Conservation (phyloP, 2,888 invertebrate genomes). For the Lottia scabra region DNA sequence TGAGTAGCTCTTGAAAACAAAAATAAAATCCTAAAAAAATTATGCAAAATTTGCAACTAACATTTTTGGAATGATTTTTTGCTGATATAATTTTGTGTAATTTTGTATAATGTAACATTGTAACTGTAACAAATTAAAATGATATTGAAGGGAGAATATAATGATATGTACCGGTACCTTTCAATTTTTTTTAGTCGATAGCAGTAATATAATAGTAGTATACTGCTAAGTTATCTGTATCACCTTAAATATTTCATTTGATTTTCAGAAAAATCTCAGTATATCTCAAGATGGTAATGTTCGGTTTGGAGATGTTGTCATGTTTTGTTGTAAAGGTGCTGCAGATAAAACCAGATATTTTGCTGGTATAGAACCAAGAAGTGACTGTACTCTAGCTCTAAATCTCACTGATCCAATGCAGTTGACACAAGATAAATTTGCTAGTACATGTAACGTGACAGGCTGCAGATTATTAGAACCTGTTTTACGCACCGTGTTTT, state of each 20-base stretch:
- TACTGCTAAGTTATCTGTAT: too few relatives aligned
- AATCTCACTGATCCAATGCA: conserved; percentile 41
- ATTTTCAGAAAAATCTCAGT: conserved; percentile 51
- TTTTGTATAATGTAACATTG: too few relatives aligned
- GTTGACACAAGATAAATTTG: conserved; percentile 39
- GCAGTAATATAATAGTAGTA: neutral
- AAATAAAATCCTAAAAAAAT: too few relatives aligned
- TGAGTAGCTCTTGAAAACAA: too few relatives aligned
- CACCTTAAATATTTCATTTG: too few relatives aligned
- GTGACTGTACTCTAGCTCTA: conserved; percentile 50
- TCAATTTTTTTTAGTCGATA: neutral
- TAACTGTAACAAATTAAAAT: too few relatives aligned
- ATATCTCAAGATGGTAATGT: conserved; percentile 61
- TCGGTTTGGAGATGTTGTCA: conserved; percentile 64
- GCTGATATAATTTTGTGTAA: too few relatives aligned
- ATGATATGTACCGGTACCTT: neutral
- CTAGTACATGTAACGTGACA: conserved; percentile 42
- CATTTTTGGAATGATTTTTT: too few relatives aligned
- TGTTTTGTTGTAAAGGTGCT: conserved; percentile 54
- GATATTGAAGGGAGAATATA: too few relatives aligned
- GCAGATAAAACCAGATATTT: conserved; percentile 48
- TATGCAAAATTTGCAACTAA: too few relatives aligned
- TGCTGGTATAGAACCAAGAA: conserved; percentile 50
- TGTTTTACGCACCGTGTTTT: conserved; percentile 52
- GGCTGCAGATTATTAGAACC: conserved; percentile 39